Evolutionary conservation across 1,140 invertebrate genomes (phyloP), one percentile per base, ranked within the genome.

Genomic region (Nephila pilipes): DNA sequence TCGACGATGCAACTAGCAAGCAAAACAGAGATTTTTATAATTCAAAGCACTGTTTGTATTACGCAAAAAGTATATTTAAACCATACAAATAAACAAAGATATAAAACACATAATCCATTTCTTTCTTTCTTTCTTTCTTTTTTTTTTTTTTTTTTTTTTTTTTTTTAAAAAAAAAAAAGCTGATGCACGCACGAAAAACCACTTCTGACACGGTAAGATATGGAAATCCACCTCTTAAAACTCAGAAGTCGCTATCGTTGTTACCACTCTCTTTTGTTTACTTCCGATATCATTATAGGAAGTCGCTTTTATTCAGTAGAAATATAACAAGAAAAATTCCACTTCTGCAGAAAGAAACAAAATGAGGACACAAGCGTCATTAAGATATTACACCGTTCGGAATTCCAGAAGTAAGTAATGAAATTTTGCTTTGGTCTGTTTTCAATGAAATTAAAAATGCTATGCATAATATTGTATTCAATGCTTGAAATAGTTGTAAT

Each of bases 191-290:
- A 4, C 2, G 14, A 20, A 32, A 1, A 75, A 75, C 29, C 29
- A 32, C 69, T 75, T 75, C 69, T 32, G 25, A 75, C 69, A 18
- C 16, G 1, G 14, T 75, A 32, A 75, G 69, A 75, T 75, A 75
- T 75, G 69, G 18, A 36, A 75, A 75, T 16, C 14, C 32, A 36
- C 29, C 16, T 75, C 69, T 75, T 32, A 75, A 65, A 65, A 75
- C 29, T 18, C 14, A 75, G 20, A 32, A 75, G 18, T 20, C 69
- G 69, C 69, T 75, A 75, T 75, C 69, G 29, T 75, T 75, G 4
- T 32, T 75, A 36, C 69, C 69, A 75, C 69, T 75, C 69, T 32
- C 69, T 75, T 32, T 32, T 75, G 69, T 75, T 75, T 75, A 75
- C 69, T 75, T 75, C 69, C 69, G 69, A 75, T 75, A 75, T 75